A percentile compares a stretch with the other conserved stretches of the same genome.
Evolutionary conservation across 2,888 invertebrate species (phyloP).

Genomic region (Crossocerus cetratus): DNA sequence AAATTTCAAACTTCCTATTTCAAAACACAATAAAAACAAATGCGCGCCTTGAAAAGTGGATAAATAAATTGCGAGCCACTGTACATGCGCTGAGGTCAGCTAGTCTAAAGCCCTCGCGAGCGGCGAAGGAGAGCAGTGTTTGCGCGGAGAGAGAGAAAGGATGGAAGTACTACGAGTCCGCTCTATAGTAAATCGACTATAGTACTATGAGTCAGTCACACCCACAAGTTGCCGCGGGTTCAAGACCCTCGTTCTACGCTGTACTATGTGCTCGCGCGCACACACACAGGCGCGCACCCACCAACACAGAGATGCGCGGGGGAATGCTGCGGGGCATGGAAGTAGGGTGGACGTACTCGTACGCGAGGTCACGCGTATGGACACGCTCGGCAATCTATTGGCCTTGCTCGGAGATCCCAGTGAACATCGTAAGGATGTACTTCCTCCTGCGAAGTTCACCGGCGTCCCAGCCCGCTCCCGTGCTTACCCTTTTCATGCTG

Average conservation of each 20-base stretch:
- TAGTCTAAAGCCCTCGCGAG: no score
- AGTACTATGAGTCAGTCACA: conserved; percentile 76
- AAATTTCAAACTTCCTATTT: no score
- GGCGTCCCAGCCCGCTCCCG: no score
- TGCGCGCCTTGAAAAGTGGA: no score
- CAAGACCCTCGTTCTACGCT: conserved; percentile 72
- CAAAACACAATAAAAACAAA: no score
- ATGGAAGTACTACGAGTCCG: conserved; percentile 66
- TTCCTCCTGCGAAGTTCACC: conserved; percentile 6
- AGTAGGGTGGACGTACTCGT: conserved; percentile 10
- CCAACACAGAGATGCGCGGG: no score
- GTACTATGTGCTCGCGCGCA: conserved; percentile 9
- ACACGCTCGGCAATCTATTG: conserved; percentile 61
- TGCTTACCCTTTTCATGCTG: no score
- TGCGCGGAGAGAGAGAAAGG: conserved; percentile 26
- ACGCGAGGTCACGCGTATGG: conserved; percentile 69
- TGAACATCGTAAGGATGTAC: conserved; percentile 32
- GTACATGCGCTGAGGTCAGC: no score
- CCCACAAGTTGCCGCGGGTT: conserved; percentile 73
- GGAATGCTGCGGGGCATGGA: not conserved
- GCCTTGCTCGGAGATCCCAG: conserved; percentile 59
- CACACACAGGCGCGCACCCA: conserved; percentile 14
- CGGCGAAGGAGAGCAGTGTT: not conserved
- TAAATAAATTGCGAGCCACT: no score
- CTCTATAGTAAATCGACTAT: conserved; percentile 75